Evolutionary conservation across 2,888 invertebrate species (phyloP), one percentile per base, ranked within the genome.

Genomic region (Tortrix viridana): DNA sequence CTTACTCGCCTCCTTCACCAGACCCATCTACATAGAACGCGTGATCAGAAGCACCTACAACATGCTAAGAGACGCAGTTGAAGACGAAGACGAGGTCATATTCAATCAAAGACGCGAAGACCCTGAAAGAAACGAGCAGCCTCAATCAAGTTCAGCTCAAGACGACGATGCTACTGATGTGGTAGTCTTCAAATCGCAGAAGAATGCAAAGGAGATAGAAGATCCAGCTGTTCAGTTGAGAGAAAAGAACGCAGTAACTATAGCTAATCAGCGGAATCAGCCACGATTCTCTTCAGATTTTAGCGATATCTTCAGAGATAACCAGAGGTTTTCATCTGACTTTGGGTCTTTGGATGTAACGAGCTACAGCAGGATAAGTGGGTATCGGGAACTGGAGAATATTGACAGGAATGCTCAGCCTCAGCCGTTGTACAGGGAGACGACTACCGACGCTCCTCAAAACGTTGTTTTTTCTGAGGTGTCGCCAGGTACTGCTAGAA

Each of bases 1-100:
- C 5, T 86, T 93, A 69, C 77, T 93, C 58, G 88, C 94, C 0
- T 82, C 92, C 1, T 93, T 93, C 68, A 88, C 89, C 16, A 87
- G 94, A 60, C 94, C 94, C 0, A 74, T 89, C 44, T 94, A 94
- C 69, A 88, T 92, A 58, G 90, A 89, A 71, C 86, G 75, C 66
- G 89, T 89, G 1, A 80, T 92, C n/a, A 80, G 83, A 70, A 81
- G 81, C 59, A 92, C 89, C 0, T 92, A 92, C 68, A 92, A 91
- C 67, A 88, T 88, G 82, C 73, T 92, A 1, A 74, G 89, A 60
- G 92, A 89, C 22, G 88, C 86, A 0, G 86, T 81, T 0, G 92
- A 93, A 62, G 93, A 93, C 54, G 93, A 93, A 18, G 94, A 94
- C 69, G 94, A 94, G 78, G 92, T 94, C 3, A 93, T 94, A 69